phyloP scores from a whole-genome alignment of 2,797 vertebrate genomes.

The Lutjanus campechanus region DNA sequence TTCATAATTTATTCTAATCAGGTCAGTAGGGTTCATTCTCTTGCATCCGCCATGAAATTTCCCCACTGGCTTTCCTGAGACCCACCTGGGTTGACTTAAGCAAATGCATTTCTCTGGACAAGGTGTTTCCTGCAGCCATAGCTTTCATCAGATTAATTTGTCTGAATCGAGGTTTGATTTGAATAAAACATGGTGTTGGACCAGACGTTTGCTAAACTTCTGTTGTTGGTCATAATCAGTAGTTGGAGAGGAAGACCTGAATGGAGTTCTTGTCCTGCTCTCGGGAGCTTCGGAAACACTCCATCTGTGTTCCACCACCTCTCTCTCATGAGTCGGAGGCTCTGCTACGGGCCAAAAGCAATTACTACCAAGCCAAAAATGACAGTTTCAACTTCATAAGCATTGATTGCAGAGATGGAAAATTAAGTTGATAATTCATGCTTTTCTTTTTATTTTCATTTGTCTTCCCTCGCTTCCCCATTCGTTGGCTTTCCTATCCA shows the following conservation, averaged over 20 bases:
- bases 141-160: slow-evolving; percentile 57
- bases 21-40: slow-evolving; percentile 33
- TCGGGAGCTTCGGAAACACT: slow-evolving; percentile 84
- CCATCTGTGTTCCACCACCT: slow-evolving; percentile 87
- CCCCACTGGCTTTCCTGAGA: slow-evolving; percentile 43
- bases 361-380: slow-evolving; percentile 90
- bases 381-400: slow-evolving; percentile 87
- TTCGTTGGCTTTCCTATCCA: slow-evolving; percentile 38
- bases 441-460: slow-evolving; percentile 45
- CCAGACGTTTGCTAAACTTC: slow-evolving; percentile 51
- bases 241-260: slow-evolving; percentile 76
- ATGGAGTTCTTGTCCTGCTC: slow-evolving; percentile 80
- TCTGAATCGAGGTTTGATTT: slow-evolving; percentile 46
- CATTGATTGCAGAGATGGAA: slow-evolving; percentile 81
- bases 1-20: slow-evolving; percentile 48
- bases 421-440: slow-evolving; percentile 72
- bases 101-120: slow-evolving; percentile 32
- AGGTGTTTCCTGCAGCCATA: slow-evolving; percentile 52
- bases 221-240: slow-evolving; percentile 72
- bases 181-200: slow-evolving; percentile 57
- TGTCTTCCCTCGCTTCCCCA: slow-evolving; percentile 40
- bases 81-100: slow-evolving; percentile 57
- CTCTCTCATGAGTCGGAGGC: slow-evolving; percentile 89
- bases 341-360: slow-evolving; percentile 87
- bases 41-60: slow-evolving; percentile 46